A percentile compares a stretch with the other conserved stretches of the same genome.
These are phyloP conservation scores for Halictus rubicundus DNA, from an alignment of 1,140 invertebrate genomes.

Conservation along the genomic window DNA sequence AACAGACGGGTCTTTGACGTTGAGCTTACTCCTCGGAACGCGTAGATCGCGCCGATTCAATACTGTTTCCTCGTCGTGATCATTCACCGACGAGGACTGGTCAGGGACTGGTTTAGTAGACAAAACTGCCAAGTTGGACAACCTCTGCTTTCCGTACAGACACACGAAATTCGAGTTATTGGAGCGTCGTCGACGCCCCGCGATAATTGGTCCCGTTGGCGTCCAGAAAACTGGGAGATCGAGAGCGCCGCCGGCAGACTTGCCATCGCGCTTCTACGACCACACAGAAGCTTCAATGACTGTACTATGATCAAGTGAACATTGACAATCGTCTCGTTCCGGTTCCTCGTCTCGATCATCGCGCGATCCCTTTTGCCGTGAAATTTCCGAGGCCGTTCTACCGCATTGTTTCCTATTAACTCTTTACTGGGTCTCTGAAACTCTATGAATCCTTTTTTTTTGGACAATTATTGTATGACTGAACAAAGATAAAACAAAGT, in stretches of 20 bases:
- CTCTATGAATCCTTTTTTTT: too few species aligned
- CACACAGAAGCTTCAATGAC: constrained; percentile 23
- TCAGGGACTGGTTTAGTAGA: background rate
- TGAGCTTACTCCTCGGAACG: too few species aligned
- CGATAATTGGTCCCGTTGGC: constrained; percentile 24
- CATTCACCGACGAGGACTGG: background rate
- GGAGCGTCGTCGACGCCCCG: constrained; percentile 33
- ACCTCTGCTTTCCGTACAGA: constrained; percentile 62
- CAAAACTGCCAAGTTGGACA: constrained; percentile 64
- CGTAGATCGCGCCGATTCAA: too few species aligned
- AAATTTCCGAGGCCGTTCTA: too few species aligned
- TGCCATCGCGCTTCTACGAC: background rate
- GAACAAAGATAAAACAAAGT: too few species aligned
- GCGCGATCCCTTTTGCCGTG: too few species aligned
- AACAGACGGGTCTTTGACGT: too few species aligned
- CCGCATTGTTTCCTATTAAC: too few species aligned
- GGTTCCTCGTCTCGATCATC: background rate
- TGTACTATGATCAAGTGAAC: constrained; percentile 11
- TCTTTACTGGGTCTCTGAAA: too few species aligned
- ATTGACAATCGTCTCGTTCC: background rate
- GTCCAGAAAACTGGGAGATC: background rate
- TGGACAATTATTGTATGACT: too few species aligned
- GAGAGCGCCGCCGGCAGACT: background rate
- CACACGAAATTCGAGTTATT: constrained; percentile 48
- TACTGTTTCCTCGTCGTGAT: background rate